These are phyloP conservation scores for Silurus glanis DNA, from an alignment of 2,113 vertebrate genomes.

Conservation along the genomic window DNA sequence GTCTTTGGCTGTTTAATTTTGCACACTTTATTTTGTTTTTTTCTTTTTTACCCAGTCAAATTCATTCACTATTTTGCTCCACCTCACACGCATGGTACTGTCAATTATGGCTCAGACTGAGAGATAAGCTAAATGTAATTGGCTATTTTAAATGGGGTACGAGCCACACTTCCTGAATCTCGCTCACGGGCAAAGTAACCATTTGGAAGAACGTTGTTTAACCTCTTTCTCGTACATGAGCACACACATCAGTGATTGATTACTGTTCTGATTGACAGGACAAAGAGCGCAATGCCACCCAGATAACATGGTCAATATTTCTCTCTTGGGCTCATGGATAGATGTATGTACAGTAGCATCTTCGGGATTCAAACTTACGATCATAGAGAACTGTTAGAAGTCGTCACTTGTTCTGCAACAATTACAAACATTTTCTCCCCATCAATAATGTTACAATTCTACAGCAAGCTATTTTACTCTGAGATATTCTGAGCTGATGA, in stretches of 20 bases:
- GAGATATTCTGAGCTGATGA: constrained; percentile 60
- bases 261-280: background rate
- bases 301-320: no score
- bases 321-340: background rate
- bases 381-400: background rate
- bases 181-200: background rate
- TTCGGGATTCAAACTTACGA: background rate
- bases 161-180: no score
- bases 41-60: no score
- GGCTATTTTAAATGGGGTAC: no score
- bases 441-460: background rate
- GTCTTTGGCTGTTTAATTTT: no score
- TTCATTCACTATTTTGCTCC: no score
- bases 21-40: no score
- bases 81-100: no score
- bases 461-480: background rate
- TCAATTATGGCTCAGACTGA: no score
- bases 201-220: background rate
- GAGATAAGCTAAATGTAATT: no score
- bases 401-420: background rate
- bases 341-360: background rate
- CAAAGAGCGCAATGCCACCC: background rate
- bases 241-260: background rate
- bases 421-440: background rate
- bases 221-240: background rate